Conservation (phyloP, 2,113 vertebrate species). For the Rhynchomys soricoides region DNA sequence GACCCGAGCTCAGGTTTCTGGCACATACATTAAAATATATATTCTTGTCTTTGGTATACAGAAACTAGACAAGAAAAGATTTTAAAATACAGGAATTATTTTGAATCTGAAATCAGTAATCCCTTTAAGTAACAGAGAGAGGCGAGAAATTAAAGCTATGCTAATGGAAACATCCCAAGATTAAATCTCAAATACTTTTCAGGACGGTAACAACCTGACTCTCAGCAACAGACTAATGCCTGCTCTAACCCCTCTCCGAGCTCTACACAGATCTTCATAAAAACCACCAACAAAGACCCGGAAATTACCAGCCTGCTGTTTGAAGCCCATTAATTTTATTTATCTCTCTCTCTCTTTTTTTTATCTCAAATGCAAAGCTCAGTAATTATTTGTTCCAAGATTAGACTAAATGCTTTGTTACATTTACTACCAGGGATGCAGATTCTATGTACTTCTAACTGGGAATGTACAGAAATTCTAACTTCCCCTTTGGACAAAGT, state of each 20-base stretch:
- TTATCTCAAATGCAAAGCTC: constrained; percentile 41
- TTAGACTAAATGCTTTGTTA: constrained; percentile 31
- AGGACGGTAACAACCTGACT: not conserved
- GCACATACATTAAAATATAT: not conserved
- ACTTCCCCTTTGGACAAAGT: constrained; percentile 11
- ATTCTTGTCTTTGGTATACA: not conserved
- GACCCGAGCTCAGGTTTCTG: not conserved
- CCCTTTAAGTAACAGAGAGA: constrained; percentile 12
- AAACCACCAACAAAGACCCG: not conserved
- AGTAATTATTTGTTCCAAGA: not conserved
- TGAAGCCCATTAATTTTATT: not conserved
- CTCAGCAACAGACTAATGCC: constrained; percentile 14
- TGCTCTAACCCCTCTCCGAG: constrained; percentile 13
- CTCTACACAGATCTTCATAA: not conserved
- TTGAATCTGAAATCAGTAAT: constrained; percentile 24
- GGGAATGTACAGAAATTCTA: not conserved
- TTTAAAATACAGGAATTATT: constrained; percentile 54
- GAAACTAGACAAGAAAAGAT: constrained; percentile 23
- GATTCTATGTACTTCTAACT: not conserved
- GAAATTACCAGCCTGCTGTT: not conserved
- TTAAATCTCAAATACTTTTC: constrained; percentile 37
- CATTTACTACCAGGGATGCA: not conserved
- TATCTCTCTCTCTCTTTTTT: not conserved
- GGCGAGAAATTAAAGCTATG: constrained; percentile 17
- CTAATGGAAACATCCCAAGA: constrained; percentile 14